phyloP scores from a whole-genome alignment of 2,888 invertebrate species.

The Athalia rosae region DNA sequence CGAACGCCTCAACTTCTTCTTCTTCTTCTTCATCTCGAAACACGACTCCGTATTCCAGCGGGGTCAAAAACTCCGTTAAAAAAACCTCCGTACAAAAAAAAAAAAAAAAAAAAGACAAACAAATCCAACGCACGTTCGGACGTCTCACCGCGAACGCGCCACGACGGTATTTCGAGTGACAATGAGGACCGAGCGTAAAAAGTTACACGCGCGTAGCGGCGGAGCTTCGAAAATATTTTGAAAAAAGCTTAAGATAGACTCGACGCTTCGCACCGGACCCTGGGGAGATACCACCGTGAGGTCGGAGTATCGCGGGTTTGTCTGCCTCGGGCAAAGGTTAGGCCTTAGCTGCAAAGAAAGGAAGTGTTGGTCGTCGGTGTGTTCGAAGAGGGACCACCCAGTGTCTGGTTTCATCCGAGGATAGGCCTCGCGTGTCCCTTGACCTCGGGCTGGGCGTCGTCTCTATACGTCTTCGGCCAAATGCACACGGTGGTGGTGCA shows the following conservation, averaged over 20 bases:
- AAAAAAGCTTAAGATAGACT: not conserved
- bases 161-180: no score
- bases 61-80: no score
- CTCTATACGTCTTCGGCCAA: slow-evolving; percentile 1
- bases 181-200: no score
- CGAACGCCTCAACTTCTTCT: not conserved
- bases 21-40: not conserved
- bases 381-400: slow-evolving; percentile 36
- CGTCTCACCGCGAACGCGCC: no score
- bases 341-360: not conserved
- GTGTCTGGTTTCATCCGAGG: slow-evolving; percentile 25
- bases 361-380: slow-evolving; percentile 25
- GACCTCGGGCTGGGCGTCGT: slow-evolving; percentile 33
- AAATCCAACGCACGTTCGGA: no score
- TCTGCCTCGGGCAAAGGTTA: not conserved
- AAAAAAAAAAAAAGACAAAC: no score
- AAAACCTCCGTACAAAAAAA: no score
- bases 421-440: slow-evolving; percentile 36
- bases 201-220: no score
- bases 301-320: not conserved
- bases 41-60: no score
- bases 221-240: not conserved
- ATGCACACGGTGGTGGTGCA: not conserved
- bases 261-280: no score
- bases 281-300: not conserved